phyloP scores from a whole-genome alignment of 2,888 invertebrate species.

The Petrolisthes manimaculis region DNA sequence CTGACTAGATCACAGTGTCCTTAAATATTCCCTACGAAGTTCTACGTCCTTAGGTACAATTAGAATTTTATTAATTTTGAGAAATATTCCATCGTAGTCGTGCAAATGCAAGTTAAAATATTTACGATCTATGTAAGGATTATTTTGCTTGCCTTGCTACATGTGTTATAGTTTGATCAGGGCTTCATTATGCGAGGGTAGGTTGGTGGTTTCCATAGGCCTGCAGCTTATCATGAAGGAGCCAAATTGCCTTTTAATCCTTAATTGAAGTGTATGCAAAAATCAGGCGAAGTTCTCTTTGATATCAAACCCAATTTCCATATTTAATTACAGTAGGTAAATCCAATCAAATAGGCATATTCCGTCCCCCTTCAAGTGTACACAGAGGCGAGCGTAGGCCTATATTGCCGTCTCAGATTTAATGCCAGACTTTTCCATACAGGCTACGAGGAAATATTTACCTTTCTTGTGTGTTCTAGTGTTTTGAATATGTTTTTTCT shows the following conservation, averaged over 20 bases:
- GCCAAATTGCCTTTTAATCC: constrained; percentile 33
- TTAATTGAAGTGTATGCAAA: constrained; percentile 51
- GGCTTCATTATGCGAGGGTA: no score
- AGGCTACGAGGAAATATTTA: not conserved
- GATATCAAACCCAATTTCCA: constrained; percentile 58
- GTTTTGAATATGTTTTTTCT: no score
- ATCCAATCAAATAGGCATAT: constrained; percentile 59
- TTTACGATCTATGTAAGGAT: not conserved
- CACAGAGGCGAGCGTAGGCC: constrained; percentile 39
- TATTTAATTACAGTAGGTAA: constrained; percentile 60
- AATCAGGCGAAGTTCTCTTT: constrained; percentile 38
- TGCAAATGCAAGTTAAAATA: not conserved
- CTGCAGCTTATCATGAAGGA: constrained; percentile 30
- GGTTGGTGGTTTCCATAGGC: not conserved
- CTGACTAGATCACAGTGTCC: no score
- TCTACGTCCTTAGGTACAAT: no score
- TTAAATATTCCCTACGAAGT: no score
- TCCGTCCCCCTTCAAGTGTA: constrained; percentile 44
- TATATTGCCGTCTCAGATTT: constrained; percentile 23
- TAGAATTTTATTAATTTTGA: no score
- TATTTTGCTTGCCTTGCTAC: not conserved
- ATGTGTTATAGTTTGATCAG: not conserved
- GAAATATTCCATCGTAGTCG: not conserved
- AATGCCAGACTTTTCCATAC: constrained; percentile 7
- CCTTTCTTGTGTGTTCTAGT: no score